These are phyloP conservation scores for Trissoscelio sp. DNA, from an alignment of 2,888 invertebrate genomes.

Conservation along the genomic window DNA sequence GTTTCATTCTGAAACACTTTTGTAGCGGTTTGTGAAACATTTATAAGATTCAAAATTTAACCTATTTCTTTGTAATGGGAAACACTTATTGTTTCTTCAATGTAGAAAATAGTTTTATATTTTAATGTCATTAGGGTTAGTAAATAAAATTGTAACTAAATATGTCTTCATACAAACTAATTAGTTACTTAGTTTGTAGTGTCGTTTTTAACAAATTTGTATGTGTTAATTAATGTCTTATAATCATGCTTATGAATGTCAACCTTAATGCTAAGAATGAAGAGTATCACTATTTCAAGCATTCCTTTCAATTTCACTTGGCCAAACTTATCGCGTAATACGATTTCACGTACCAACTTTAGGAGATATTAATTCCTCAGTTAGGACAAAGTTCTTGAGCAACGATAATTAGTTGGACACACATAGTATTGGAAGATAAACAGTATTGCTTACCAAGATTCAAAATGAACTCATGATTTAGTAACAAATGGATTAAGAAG, in stretches of 20 bases:
- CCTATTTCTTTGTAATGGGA: no score
- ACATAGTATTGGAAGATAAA: not conserved
- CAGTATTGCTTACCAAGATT: no score
- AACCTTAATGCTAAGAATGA: no score
- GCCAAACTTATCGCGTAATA: not conserved
- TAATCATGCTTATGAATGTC: not conserved
- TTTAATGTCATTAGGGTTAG: not conserved
- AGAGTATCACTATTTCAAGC: not conserved
- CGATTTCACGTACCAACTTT: not conserved
- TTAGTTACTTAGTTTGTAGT: no score
- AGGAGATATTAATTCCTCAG: slow-evolving; percentile 11
- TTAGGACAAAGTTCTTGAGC: slow-evolving; percentile 8
- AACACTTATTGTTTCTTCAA: not conserved
- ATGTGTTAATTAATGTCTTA: not conserved
- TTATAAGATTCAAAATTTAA: not conserved
- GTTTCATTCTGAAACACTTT: no score
- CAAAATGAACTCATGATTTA: no score
- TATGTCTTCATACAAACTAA: no score
- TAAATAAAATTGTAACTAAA: no score
- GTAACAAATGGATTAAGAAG: no score
- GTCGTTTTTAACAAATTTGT: no score
- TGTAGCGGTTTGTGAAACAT: not conserved
- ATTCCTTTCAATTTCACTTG: slow-evolving; percentile 20
- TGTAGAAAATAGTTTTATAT: not conserved
- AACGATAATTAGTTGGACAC: slow-evolving; percentile 10